These are phyloP conservation scores for Macrobrachium rosenbergii DNA, from an alignment of 1,140 invertebrate genomes.

Conservation along the genomic window DNA sequence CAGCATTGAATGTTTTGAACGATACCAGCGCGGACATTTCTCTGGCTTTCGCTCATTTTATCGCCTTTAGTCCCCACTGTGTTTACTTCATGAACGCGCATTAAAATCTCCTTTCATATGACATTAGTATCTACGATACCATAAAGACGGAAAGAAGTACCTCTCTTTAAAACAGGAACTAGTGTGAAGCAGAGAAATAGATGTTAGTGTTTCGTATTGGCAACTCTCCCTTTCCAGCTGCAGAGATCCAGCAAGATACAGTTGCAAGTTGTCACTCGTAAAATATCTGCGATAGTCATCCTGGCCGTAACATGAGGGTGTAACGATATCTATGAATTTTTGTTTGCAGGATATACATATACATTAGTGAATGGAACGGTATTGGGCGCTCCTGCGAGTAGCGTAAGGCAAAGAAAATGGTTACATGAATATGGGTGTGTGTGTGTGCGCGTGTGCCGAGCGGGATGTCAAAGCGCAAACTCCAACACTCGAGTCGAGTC, in stretches of 20 bases:
- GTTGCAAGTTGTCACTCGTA: constrained; percentile 3
- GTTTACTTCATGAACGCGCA: not conserved
- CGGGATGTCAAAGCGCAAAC: constrained; percentile 43
- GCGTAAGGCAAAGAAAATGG: constrained; percentile 2
- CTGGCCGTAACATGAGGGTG: not conserved
- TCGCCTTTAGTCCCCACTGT: constrained; percentile 8
- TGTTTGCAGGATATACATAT: not conserved
- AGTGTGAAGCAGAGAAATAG: not conserved
- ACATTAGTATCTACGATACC: not conserved
- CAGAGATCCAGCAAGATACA: constrained; percentile 28
- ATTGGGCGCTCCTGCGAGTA: not conserved
- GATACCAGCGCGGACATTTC: constrained; percentile 23
- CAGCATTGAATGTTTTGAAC: constrained; percentile 49
- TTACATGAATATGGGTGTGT: constrained; percentile 21
- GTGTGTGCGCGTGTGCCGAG: constrained; percentile 38
- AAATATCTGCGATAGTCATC: not conserved
- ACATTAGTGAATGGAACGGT: not conserved
- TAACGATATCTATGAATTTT: not conserved
- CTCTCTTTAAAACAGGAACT: not conserved
- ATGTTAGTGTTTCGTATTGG: constrained; percentile 9
- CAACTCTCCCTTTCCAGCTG: constrained; percentile 54
- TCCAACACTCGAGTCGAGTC: constrained; percentile 35
- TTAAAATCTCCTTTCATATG: not conserved
- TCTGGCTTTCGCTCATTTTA: constrained; percentile 5
- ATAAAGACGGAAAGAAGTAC: not conserved